Conservation (phyloP, 2,797 vertebrate genomes). For the Malacoraja senta region DNA sequence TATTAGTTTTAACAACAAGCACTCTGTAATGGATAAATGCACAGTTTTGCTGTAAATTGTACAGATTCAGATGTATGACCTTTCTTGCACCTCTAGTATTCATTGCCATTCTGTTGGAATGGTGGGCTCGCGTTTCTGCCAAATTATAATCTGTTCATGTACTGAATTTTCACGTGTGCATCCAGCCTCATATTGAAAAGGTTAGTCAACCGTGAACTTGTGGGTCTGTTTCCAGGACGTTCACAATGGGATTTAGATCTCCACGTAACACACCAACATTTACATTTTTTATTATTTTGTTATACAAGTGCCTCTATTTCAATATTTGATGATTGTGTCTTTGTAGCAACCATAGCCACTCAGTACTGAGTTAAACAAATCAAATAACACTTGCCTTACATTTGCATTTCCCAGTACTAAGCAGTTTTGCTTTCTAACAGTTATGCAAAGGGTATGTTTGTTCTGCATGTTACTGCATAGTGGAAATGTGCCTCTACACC, state of each 20-base stretch:
- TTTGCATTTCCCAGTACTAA: not conserved
- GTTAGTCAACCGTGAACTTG: not conserved
- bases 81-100: not conserved
- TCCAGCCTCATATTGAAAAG: not conserved
- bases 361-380: not conserved
- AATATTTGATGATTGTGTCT: not conserved
- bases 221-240: not conserved
- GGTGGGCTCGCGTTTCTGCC: not conserved
- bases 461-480: not conserved
- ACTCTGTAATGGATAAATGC: no score
- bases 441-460: not conserved
- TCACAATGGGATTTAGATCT: not conserved
- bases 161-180: not conserved
- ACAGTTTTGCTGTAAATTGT: not conserved
- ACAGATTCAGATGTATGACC: not conserved
- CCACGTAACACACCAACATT: not conserved
- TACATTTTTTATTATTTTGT: not conserved
- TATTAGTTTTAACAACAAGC: no score
- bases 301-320: not conserved
- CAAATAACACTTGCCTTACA: not conserved
- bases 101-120: no score
- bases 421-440: not conserved
- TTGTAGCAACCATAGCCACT: not conserved
- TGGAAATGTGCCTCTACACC: not conserved
- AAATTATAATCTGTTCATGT: not conserved